Evolutionary conservation across 2,888 invertebrate species (phyloP), one percentile per base, ranked within the genome.

Genomic region (Serripes groenlandicus): DNA sequence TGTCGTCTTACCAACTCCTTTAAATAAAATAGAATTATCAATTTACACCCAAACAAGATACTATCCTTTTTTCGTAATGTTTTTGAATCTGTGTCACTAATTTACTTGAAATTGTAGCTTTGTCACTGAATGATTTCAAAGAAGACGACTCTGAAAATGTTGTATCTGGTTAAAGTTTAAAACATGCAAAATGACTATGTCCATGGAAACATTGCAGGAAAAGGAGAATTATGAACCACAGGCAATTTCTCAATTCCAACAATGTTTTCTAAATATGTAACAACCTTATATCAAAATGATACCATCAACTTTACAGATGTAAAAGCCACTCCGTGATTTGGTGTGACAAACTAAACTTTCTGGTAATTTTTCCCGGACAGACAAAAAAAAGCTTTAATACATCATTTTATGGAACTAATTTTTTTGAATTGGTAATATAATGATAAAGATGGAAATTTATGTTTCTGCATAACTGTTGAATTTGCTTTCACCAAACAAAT

Each of bases 1-100:
- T 0, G 96, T 97, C 21, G 97, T 97, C 92, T 97, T 97, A 18
- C 97, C 97, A 76, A 96, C 95, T 69, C 96, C 97, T 95, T 52
- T 21, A 86, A 78, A 56, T 42, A 11, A 18, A 42, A 42, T 42
- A 11, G 18, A 42, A 42, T 11, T 42, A 18, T 42, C 9, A 42
- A 11, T 11, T 11, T 42, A 42, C 42, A 11, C 11, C 18, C 9
- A 42, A 42, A 42, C 11, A 42, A 42, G 42, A 42, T 11, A 42
- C 18, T 42, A 18, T 18, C 18, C 42, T 11, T 11, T 11, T 42
- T 42, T 9, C 9, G 42, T 18, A 42, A 42, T 42, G 9, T 42
- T 18, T 42, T 18, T 42, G 42, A 11, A 11, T 11, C 18, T 18
- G 18, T 42, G 9, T 42, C 42, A 42, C 42, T 11, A 42, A 11